A percentile compares a stretch with the other conserved stretches of the same genome.
These are phyloP conservation scores for Melanotaenia nigrans DNA, from an alignment of 2,797 vertebrate genomes.

Conservation along the genomic window DNA sequence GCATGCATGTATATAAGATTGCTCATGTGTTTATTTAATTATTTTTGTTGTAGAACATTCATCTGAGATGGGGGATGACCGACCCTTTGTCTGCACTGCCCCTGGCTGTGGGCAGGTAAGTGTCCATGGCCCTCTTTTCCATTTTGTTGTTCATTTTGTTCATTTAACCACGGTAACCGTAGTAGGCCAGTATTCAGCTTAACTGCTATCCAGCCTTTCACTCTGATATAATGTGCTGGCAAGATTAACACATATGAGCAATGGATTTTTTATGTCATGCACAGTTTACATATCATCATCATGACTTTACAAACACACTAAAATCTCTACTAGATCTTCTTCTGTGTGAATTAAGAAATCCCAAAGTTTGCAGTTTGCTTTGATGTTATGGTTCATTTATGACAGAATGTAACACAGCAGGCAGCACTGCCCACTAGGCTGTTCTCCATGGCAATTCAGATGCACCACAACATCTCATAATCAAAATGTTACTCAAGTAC, in stretches of 20 bases:
- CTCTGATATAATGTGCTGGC: not conserved
- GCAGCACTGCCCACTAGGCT: not conserved
- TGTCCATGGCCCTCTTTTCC: not conserved
- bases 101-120: conserved; percentile 97
- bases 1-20: not conserved
- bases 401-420: not conserved
- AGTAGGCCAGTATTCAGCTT: not conserved
- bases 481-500: not conserved
- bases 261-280: not conserved
- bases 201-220: not conserved
- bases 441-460: not conserved
- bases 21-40: too few relatives aligned
- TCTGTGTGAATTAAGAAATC: not conserved
- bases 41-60: conserved; percentile 58
- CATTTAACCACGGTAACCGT: not conserved
- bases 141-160: not conserved
- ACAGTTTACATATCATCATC: not conserved
- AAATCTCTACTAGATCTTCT: not conserved
- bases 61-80: conserved; percentile 94
- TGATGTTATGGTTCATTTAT: not conserved
- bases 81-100: conserved; percentile 95
- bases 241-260: not conserved
- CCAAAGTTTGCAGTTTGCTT: not conserved
- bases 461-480: not conserved
- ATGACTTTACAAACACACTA: not conserved